Percentiles rank a stretch among this genome's conserved stretches.
These are phyloP conservation scores for Pemphigus obesinymphae DNA, from an alignment of 1,140 invertebrate species.

Conservation along the genomic window DNA sequence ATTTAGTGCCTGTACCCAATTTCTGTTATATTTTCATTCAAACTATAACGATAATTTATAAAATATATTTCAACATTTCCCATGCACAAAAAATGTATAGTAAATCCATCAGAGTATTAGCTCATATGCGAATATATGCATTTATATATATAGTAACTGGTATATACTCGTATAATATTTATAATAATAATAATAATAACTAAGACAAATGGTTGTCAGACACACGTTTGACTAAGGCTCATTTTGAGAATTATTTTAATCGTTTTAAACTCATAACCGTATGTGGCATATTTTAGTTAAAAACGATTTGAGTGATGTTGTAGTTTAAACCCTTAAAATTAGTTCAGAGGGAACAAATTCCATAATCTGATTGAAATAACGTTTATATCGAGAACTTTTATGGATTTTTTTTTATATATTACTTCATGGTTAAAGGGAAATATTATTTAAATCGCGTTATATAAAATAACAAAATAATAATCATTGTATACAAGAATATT, in stretches of 20 bases:
- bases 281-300: neutral
- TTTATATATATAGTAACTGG: too few species aligned
- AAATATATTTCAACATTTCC: too few species aligned
- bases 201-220: slow-evolving; percentile 1
- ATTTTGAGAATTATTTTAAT: neutral
- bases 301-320: neutral
- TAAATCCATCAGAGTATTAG: too few species aligned
- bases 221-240: neutral
- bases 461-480: too few species aligned
- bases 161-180: too few species aligned
- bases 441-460: neutral
- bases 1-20: too few species aligned
- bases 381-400: neutral
- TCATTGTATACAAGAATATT: too few species aligned
- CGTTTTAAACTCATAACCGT: neutral
- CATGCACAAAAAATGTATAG: too few species aligned
- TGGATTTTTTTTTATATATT: neutral
- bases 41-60: too few species aligned
- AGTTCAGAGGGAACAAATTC: neutral
- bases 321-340: neutral
- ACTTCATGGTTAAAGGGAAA: neutral
- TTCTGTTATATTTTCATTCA: too few species aligned
- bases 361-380: neutral
- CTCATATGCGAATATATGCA: too few species aligned
- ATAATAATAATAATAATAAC: neutral